These are phyloP conservation scores for Lepidonotus clava DNA, from an alignment of 2,888 invertebrate genomes.

Conservation along the genomic window DNA sequence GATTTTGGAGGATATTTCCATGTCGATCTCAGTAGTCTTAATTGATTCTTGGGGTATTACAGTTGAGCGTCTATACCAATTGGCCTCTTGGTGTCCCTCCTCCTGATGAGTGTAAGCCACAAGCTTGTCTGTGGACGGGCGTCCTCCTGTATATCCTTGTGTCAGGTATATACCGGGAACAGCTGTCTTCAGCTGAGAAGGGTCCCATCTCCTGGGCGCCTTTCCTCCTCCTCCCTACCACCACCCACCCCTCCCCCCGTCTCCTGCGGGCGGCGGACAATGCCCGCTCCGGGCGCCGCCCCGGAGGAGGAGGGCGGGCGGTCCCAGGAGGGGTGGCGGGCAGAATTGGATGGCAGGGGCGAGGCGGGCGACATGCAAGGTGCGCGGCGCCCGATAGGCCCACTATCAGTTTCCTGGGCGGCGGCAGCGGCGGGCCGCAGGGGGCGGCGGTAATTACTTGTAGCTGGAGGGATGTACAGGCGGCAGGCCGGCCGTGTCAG, in stretches of 20 bases:
- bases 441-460: constrained; percentile 22
- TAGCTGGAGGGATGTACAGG: not conserved
- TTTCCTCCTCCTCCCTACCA: too few relatives aligned
- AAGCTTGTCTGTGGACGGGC: too few relatives aligned
- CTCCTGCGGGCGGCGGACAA: not conserved
- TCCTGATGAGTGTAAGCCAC: too few relatives aligned
- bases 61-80: too few relatives aligned
- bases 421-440: not conserved
- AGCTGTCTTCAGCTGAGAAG: constrained; percentile 6
- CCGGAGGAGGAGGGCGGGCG: not conserved
- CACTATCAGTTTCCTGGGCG: not conserved
- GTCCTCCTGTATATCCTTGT: too few relatives aligned
- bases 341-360: constrained; percentile 30
- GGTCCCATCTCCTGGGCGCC: too few relatives aligned
- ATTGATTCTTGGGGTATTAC: too few relatives aligned
- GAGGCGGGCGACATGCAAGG: constrained; percentile 22
- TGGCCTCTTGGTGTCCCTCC: too few relatives aligned
- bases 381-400: constrained; percentile 37
- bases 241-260: not conserved
- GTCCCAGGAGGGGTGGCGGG: constrained; percentile 17
- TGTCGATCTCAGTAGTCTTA: too few relatives aligned
- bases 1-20: too few relatives aligned
- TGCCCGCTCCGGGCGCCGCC: not conserved
- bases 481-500: not conserved
- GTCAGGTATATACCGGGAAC: not conserved